Percentiles rank a stretch among this genome's conserved stretches.
Evolutionary conservation across 2,113 vertebrate genomes (phyloP).

Genomic region (Platycercus adscitus): DNA sequence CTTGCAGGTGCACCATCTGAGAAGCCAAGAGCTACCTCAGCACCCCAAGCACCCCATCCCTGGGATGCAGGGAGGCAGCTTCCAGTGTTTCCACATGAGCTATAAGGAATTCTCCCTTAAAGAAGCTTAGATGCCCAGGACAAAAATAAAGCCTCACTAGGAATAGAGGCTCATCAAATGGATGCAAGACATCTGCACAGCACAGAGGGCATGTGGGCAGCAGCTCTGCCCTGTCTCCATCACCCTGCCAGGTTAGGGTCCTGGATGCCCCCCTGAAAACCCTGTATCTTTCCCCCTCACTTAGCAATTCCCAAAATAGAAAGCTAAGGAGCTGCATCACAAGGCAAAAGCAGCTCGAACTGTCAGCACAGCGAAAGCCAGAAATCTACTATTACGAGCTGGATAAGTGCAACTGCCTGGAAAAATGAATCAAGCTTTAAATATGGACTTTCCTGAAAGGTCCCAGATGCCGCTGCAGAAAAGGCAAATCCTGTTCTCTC

Average conservation of each 20-base stretch:
- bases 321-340: background rate
- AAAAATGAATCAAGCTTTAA: background rate
- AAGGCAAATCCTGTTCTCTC: background rate
- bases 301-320: background rate
- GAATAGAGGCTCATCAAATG: background rate
- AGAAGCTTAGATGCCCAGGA: background rate
- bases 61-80: background rate
- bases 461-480: background rate
- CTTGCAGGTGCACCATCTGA: background rate
- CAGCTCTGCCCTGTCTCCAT: background rate
- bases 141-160: rapidly evolving
- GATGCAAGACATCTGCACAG: background rate
- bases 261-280: background rate
- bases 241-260: background rate
- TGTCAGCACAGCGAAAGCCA: background rate
- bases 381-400: background rate
- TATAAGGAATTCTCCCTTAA: background rate
- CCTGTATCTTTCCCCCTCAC: background rate
- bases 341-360: background rate
- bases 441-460: background rate
- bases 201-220: rapidly evolving
- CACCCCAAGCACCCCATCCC: background rate
- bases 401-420: background rate
- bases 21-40: background rate
- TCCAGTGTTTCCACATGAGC: background rate